These are phyloP conservation scores for Euthynnus affinis DNA, from an alignment of 2,797 vertebrate genomes.

Conservation along the genomic window DNA sequence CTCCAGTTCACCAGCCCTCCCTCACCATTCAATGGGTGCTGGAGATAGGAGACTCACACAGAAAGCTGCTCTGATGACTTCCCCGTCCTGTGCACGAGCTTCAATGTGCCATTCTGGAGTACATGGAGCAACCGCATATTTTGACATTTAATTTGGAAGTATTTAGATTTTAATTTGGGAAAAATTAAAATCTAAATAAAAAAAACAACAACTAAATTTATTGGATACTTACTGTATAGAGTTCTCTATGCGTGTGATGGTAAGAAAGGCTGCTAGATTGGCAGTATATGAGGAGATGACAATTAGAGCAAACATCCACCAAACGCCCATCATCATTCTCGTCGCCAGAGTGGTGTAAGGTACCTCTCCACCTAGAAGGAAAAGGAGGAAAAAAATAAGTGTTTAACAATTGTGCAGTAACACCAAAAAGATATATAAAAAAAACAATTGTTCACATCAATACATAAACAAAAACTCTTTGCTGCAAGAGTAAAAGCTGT, in stretches of 20 bases:
- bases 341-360: constrained; percentile 98
- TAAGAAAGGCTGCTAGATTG: constrained; percentile 98
- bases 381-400: not conserved
- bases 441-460: not conserved
- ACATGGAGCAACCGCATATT: no score
- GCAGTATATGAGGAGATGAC: constrained; percentile 99
- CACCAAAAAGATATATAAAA: constrained; percentile 4
- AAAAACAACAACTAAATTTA: not conserved
- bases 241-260: constrained; percentile 97
- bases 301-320: constrained; percentile 99
- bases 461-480: constrained; percentile 9
- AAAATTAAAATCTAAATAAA: no score
- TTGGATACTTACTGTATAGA: constrained; percentile 95
- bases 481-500: constrained; percentile 36
- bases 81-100: no score
- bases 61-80: no score
- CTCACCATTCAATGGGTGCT: no score
- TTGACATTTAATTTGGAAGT: no score
- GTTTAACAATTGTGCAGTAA: constrained; percentile 11
- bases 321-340: constrained; percentile 99
- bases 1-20: no score
- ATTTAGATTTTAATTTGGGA: no score
- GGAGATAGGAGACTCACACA: no score
- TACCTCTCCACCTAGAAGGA: constrained; percentile 92
- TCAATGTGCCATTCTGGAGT: no score